Base-by-base conservation (phyloP, 2,797 vertebrate genomes). In the Onychomys leucogaster region DNA sequence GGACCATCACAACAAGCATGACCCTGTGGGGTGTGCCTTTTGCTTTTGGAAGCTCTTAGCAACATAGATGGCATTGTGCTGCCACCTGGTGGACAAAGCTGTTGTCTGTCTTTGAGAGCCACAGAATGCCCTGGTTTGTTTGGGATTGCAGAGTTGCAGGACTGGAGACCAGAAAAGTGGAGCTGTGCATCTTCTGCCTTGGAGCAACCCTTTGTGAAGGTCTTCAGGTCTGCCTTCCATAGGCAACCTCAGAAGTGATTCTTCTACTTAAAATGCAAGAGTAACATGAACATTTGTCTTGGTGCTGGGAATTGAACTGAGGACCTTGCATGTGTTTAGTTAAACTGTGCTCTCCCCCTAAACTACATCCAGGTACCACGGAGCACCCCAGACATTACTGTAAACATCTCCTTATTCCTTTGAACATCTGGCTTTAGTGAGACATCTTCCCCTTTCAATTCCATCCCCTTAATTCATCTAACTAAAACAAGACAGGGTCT, bases 71-170 rank as follows among this genome's bases (percentile, higher is more conserved):
- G 37, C 37, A 11, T 37, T 49, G 5, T 88, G 86, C 91, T 97
- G 96, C 96, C 98, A 82, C 91, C 97, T 97, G 77, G 96, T 98
- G 98, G 97, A 65, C 21, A 77, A 16, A 86, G 77, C 6, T 7
- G 52, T 83, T 55, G 52, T 55, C 55, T 93, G 59, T 4, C 10
- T 63, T 82, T 81, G 61, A 37, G 37, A 49, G 49, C 5, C 9
- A 2, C 55, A 27, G 16, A 71, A 6, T 6, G 34, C 21, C 3
- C 0, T 61, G 76, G 9, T 41, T 77, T 49, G 9, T 41, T 77
- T 49, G 34, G 11, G 57, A 69, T 34, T n/a, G 7, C 5, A 21
- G 63, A 59, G 49, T 57, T 7, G 10, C n/a, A 46, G 11, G 81
- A 67, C 1, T 25, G 27, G 63, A 91, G 82, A 92, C 19, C 12